A percentile compares a stretch with the other conserved stretches of the same genome.
phyloP scores from a whole-genome alignment of 2,888 invertebrate species.

The Eristalis intricaria region DNA sequence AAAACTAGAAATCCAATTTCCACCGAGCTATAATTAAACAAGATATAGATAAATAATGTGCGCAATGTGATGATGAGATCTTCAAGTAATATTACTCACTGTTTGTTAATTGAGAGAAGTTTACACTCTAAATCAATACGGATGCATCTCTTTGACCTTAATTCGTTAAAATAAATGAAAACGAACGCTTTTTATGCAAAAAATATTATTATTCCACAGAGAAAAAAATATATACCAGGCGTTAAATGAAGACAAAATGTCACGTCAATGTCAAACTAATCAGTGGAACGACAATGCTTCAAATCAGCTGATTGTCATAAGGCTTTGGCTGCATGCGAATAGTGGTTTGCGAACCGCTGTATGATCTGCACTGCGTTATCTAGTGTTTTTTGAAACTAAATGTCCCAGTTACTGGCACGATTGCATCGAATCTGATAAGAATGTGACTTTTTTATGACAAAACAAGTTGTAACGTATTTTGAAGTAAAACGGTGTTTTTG shows the following conservation, averaged over 20 bases:
- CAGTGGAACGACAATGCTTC: constrained; percentile 65
- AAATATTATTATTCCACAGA: constrained; percentile 15
- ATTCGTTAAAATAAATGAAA: not conserved
- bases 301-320: constrained; percentile 60
- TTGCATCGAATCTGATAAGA: too few relatives aligned
- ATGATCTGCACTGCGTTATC: not conserved
- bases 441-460: too few relatives aligned
- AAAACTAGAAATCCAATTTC: constrained; percentile 17
- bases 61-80: not conserved
- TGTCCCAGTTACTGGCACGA: too few relatives aligned
- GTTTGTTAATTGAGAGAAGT: not conserved
- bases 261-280: constrained; percentile 80
- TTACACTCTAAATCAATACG: constrained; percentile 16
- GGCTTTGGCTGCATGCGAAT: not conserved
- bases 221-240: constrained; percentile 15
- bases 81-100: constrained; percentile 31
- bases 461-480: too few relatives aligned
- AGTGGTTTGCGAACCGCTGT: constrained; percentile 8
- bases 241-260: constrained; percentile 74
- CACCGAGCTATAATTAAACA: constrained; percentile 66
- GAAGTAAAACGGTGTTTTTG: too few relatives aligned
- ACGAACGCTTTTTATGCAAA: constrained; percentile 28
- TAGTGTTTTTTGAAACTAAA: not conserved
- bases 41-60: constrained; percentile 28
- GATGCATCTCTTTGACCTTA: constrained; percentile 23